A percentile compares a stretch with the other conserved stretches of the same genome.
phyloP scores from a whole-genome alignment of 2,113 vertebrate genomes.

The Cottus gobio region DNA sequence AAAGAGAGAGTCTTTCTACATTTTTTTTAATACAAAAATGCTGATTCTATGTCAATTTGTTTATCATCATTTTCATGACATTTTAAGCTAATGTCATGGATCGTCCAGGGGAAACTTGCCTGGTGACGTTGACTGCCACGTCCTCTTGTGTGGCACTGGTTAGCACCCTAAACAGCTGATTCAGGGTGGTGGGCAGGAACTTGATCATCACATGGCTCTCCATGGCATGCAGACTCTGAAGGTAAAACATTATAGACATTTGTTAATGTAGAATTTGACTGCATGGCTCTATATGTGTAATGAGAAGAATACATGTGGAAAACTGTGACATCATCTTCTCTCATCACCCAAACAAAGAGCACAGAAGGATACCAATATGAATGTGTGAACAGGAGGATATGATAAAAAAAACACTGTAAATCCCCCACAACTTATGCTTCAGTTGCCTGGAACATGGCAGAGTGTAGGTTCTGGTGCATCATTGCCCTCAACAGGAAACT shows the following conservation, averaged over 20 bases:
- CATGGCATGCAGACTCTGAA: conserved; percentile 95
- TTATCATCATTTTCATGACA: neutral
- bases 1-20: neutral
- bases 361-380: neutral
- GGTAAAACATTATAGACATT: neutral
- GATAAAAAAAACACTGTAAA: conserved; percentile 17
- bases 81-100: neutral
- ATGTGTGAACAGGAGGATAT: conserved; percentile 32
- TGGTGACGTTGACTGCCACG: conserved; percentile 97
- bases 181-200: conserved; percentile 95
- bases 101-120: conserved; percentile 76
- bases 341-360: neutral
- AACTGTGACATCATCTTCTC: neutral
- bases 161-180: conserved; percentile 96
- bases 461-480: conserved; percentile 18
- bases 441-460: conserved; percentile 31
- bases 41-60: neutral
- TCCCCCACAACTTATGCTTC: conserved; percentile 22
- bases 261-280: neutral
- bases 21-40: neutral
- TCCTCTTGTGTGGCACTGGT: conserved; percentile 93
- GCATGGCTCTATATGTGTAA: neutral
- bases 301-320: neutral
- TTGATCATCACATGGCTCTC: conserved; percentile 97
- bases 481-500: conserved; percentile 19